A percentile compares a stretch with the other conserved stretches of the same genome.
Conservation (phyloP, 2,113 vertebrate genomes). For the Thamnaconus septentrionalis region DNA sequence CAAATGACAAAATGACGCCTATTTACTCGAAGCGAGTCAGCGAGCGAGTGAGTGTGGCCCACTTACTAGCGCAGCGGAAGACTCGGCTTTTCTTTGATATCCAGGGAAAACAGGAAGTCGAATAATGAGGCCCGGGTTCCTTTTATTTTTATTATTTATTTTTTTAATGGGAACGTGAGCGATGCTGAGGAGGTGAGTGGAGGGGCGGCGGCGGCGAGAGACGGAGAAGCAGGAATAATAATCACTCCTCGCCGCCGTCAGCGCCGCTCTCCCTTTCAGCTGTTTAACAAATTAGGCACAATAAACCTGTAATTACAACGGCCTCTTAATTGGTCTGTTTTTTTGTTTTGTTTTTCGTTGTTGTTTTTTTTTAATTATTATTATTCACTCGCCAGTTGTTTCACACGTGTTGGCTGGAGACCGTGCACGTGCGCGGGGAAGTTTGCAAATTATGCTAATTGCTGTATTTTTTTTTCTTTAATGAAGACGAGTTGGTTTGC, state of each 20-base stretch:
- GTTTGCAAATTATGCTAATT: conserved; percentile 75
- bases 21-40: neutral
- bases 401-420: conserved; percentile 18
- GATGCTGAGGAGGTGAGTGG: conserved; percentile 6
- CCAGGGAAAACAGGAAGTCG: too few relatives aligned
- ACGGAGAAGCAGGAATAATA: neutral
- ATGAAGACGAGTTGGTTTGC: conserved; percentile 68
- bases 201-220: neutral
- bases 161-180: too few relatives aligned
- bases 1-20: conserved; percentile 3
- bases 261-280: conserved; percentile 42
- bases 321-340: conserved; percentile 69
- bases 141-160: conserved; percentile 2
- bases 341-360: conserved; percentile 18
- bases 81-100: too few relatives aligned
- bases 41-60: conserved; percentile 15
- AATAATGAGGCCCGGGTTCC: neutral
- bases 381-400: too few relatives aligned
- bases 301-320: conserved; percentile 68
- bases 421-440: conserved; percentile 47
- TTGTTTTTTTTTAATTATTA: too few relatives aligned
- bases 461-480: conserved; percentile 54
- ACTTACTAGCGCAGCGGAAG: conserved; percentile 16
- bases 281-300: conserved; percentile 68
- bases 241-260: neutral